A percentile compares a stretch with the other conserved stretches of the same genome.
Conservation (phyloP, 2,113 vertebrate genomes). For the Phyllostomus discolor region DNA sequence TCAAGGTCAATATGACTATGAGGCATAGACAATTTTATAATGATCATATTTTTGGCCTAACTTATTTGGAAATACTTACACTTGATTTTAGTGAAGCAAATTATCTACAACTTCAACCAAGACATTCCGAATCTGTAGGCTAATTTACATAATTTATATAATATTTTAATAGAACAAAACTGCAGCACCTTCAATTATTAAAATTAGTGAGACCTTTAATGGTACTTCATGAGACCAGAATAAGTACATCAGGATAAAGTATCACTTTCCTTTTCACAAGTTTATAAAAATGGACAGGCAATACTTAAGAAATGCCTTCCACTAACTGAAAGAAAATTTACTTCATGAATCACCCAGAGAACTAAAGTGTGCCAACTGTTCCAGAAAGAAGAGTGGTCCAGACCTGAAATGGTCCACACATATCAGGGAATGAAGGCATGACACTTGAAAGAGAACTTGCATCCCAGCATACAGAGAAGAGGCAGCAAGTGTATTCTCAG, state of each 20-base stretch:
- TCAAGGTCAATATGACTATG: neutral
- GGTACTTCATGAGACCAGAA: neutral
- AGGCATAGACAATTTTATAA: neutral
- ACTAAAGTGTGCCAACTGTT: neutral
- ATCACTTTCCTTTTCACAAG: neutral
- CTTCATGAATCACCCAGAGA: neutral
- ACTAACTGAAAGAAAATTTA: neutral
- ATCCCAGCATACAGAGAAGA: neutral
- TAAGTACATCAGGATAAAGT: neutral
- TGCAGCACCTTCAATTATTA: neutral
- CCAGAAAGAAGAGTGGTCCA: neutral
- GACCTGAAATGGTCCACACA: neutral
- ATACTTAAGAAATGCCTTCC: neutral
- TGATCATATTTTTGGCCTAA: neutral
- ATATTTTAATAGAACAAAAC: neutral
- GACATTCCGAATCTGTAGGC: neutral
- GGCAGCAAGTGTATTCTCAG: neutral
- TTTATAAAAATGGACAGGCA: neutral
- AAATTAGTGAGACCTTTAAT: neutral
- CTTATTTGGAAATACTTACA: neutral
- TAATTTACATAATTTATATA: neutral
- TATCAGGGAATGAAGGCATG: neutral
- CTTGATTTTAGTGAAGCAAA: neutral
- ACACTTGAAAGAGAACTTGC: neutral
- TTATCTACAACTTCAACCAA: neutral